Conservation (phyloP, 2,888 invertebrate genomes). For the Steinernema scapterisci region DNA sequence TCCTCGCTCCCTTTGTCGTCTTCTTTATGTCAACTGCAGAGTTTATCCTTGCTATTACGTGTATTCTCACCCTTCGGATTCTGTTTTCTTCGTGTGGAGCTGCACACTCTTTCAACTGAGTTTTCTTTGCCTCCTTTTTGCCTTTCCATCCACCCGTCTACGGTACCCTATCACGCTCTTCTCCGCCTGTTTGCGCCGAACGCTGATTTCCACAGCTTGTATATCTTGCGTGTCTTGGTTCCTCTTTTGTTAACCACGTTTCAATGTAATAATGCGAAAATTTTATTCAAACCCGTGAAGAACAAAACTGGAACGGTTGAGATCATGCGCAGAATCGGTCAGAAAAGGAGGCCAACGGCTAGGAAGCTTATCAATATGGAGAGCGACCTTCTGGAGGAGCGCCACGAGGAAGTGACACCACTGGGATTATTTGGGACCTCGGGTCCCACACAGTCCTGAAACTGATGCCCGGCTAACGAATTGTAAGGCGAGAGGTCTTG, state of each 20-base stretch:
- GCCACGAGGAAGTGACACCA: neutral
- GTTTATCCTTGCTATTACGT: slow-evolving; percentile 21
- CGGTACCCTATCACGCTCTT: neutral
- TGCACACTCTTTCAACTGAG: neutral
- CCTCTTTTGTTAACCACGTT: neutral
- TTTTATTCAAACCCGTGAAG: neutral
- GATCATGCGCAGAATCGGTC: neutral
- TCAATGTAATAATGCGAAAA: neutral
- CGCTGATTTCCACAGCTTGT: neutral
- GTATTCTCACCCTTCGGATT: slow-evolving; percentile 13
- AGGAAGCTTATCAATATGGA: neutral
- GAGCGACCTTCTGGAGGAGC: neutral
- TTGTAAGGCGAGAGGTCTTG: slow-evolving; percentile 36
- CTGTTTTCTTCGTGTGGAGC: neutral
- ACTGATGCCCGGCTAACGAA: neutral
- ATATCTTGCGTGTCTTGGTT: neutral
- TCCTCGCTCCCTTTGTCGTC: neutral
- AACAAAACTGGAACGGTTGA: neutral
- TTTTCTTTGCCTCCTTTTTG: neutral
- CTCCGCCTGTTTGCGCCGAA: neutral
- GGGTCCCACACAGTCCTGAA: neutral
- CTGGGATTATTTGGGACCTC: neutral
- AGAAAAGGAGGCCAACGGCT: neutral
- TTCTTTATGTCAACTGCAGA: neutral
- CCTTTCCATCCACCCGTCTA: neutral